These are phyloP conservation scores for Amphipoea lucens DNA, from an alignment of 2,888 invertebrate species.

Conservation along the genomic window DNA sequence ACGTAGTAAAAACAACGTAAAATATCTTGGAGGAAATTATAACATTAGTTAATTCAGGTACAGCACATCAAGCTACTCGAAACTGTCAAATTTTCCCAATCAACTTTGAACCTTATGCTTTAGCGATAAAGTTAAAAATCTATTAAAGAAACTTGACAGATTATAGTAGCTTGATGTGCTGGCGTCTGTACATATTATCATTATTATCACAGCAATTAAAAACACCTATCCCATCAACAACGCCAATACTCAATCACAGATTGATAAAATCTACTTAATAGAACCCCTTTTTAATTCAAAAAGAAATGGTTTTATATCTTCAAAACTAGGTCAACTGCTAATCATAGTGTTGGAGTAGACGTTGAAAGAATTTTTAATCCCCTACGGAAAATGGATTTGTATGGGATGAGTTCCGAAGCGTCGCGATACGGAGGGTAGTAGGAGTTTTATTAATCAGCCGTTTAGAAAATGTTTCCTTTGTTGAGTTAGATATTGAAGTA, in stretches of 20 bases:
- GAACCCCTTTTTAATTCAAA: conserved; percentile 49
- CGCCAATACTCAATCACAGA: conserved; percentile 6
- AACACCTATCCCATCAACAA: neutral
- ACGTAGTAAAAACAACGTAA: too few relatives aligned
- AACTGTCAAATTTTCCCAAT: too few relatives aligned
- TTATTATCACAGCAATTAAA: neutral
- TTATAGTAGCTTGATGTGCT: too few relatives aligned
- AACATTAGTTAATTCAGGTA: neutral
- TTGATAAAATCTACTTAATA: conserved; percentile 18
- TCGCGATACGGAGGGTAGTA: conserved; percentile 8
- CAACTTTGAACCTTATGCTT: too few relatives aligned
- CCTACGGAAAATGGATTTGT: conserved; percentile 56
- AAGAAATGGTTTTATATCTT: conserved; percentile 50
- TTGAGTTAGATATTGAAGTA: conserved; percentile 40
- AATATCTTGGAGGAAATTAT: neutral
- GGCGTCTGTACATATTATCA: neutral
- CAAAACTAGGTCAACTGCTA: conserved; percentile 60
- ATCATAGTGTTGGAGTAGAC: conserved; percentile 62
- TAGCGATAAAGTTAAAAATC: too few relatives aligned
- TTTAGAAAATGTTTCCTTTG: conserved; percentile 58
- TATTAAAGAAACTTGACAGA: too few relatives aligned
- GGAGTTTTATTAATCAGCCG: conserved; percentile 51
- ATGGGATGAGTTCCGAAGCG: conserved; percentile 51
- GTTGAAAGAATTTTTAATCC: conserved; percentile 65
- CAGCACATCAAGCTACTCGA: too few relatives aligned